Base-by-base conservation (phyloP, 2,113 vertebrate species). In the Vicugna pacos region DNA sequence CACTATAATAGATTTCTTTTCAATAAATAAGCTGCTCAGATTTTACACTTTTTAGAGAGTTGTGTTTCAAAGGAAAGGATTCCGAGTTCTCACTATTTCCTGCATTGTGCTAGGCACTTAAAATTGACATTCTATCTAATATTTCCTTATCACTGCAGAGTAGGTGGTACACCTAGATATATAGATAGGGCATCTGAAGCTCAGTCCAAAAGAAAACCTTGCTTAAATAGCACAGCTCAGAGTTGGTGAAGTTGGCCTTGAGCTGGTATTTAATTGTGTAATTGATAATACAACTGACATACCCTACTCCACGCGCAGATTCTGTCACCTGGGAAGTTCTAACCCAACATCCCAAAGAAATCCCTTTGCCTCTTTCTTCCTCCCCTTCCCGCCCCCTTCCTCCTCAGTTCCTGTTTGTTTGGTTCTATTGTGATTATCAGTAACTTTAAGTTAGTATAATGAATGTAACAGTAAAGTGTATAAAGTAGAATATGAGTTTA, bases 21-120 rank as follows among this genome's bases (percentile, higher is more conserved):
- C 80, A 84, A 7, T 65, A 94, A 32, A 80, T 91, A 77, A 0
- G 11, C 42, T 75, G 19, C 90, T 96, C 54, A 64, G 30, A 17
- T 89, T 95, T 85, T 93, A 82, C 9, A 76, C 62, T 93, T 95
- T 70, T 81, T 77, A 70, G 69, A 75, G 26, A 84, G 13, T 72
- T 96, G 52, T 30, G 32, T 93, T 82, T 93, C 79, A 91, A 54
- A 86, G 72, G 95, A 93, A 84, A 85, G 72, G 80, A 80, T 64
- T 96, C 87, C 38, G 62, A 82, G 52, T 19, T 42, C 15, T 93
- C 48, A 50, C n/a, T 89, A 30, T 93, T 90, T 77, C 2, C 79
- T 67, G 32, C 46, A 87, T 28, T 86, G 17, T 46, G 14, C 82
- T 93, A 46, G 65, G 58, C 82, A 89, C 54, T 85, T 93, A 32